Conservation (phyloP, 2,113 vertebrate species). For the Gadus chalcogrammus region DNA sequence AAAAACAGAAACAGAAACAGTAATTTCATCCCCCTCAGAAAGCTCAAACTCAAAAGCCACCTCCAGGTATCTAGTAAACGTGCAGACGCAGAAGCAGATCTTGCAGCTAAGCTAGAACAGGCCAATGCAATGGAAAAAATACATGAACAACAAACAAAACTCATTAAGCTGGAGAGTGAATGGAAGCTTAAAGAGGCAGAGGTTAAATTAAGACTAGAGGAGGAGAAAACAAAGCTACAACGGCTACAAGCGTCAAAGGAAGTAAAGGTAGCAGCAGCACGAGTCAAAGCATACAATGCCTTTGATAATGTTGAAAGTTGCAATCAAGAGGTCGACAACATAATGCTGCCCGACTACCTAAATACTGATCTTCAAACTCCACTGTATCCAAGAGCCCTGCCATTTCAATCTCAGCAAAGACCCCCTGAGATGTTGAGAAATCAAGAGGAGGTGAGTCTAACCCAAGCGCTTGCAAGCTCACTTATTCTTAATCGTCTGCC, state of each 20-base stretch:
- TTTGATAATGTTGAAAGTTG: slow-evolving; percentile 18
- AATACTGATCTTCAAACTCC: neutral
- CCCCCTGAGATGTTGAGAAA: neutral
- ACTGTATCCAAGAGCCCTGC: neutral
- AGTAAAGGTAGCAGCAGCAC: slow-evolving; percentile 35
- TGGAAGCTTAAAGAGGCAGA: slow-evolving; percentile 16
- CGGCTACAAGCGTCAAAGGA: slow-evolving; percentile 33
- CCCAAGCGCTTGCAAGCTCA: slow-evolving; percentile 27
- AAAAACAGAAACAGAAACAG: slow-evolving; percentile 10
- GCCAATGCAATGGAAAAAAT: slow-evolving; percentile 19
- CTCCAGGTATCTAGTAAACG: slow-evolving; percentile 16
- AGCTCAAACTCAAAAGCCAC: neutral
- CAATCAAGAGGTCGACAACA: neutral
- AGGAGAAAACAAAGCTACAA: slow-evolving; percentile 18
- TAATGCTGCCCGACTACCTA: no score
- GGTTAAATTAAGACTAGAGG: slow-evolving; percentile 9
- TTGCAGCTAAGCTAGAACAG: slow-evolving; percentile 29
- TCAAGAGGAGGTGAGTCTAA: slow-evolving; percentile 13
- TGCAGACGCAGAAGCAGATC: slow-evolving; percentile 24
- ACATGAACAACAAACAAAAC: slow-evolving; percentile 15
- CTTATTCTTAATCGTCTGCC: slow-evolving; percentile 5
- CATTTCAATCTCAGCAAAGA: slow-evolving; percentile 21
- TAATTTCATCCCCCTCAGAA: slow-evolving; percentile 19
- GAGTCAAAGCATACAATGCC: slow-evolving; percentile 20
- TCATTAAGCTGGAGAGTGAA: slow-evolving; percentile 25